Evolutionary conservation across 2,888 invertebrate species (phyloP), one percentile per base, ranked within the genome.

Genomic region (Pandemis heparana): DNA sequence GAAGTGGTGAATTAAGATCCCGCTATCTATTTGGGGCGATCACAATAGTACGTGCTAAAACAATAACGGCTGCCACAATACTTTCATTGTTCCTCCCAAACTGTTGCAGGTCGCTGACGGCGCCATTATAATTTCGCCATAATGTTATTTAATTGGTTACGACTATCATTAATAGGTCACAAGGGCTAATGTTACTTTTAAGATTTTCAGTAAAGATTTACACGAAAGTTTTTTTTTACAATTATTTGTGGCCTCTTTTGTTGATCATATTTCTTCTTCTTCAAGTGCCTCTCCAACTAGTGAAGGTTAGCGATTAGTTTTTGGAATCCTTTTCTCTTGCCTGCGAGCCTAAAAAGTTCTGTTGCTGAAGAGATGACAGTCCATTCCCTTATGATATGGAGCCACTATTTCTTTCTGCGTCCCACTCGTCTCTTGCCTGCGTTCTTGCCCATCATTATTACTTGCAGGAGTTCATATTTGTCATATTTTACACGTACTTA

Each of bases 21-120:
- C 77, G 66, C 80, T 85, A 87, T 89, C 85, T 85, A 82, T 81
- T 78, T 86, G 81, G 83, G 81, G 80, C 85, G 79, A 86, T 86
- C 88, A 79, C 72, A 77, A 78, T 77, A 81, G 77, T 75, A 79
- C 79, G 81, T 77, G 79, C 70, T 81, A 79, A 83, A 83, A 86
- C 86, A 84, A 81, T 82, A 82, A 77, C 76, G 76, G 75, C 77
- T 78, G 80, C 77, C 80, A 84, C 82, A 82, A 80, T 81, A 77
- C 77, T 79, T 77, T 84, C 82, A 83, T 81, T 85, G 85, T 83
- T 81, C 77, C 41, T 23, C 66, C 10, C 39, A 65, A 69, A 69
- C 59, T 59, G 60, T 74, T 70, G 60, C 74, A 43, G 8, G 48
- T n/a, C 46, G 23, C 51, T 71, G 53, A 48, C 48, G 53, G 73